Conservation (phyloP, 2,113 vertebrate species). For the Phalacrocorax aristotelis region DNA sequence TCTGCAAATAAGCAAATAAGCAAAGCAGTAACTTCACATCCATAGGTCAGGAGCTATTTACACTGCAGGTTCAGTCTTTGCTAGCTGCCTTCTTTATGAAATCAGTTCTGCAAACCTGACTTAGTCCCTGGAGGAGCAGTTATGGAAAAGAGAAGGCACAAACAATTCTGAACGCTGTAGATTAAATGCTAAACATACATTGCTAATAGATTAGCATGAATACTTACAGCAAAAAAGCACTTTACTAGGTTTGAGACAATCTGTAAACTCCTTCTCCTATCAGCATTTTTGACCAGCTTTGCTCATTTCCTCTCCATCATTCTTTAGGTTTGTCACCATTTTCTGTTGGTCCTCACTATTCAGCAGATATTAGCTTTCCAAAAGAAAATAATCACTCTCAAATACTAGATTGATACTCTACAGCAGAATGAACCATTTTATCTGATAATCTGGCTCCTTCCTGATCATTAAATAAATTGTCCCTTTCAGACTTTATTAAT, state of each 20-base stretch:
- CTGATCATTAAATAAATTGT: not conserved
- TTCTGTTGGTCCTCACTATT: not conserved
- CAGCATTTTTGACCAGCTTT: not conserved
- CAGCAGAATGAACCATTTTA: not conserved
- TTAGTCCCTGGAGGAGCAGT: not conserved
- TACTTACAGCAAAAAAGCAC: not conserved
- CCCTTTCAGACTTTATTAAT: not conserved
- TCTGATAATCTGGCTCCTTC: not conserved
- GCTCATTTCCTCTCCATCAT: not conserved
- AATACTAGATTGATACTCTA: not conserved
- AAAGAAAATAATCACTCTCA: not conserved
- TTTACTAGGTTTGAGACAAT: not conserved
- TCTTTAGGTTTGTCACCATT: not conserved
- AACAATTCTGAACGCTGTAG: not conserved
- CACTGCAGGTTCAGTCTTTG: not conserved
- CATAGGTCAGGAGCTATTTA: not conserved
- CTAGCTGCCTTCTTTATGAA: not conserved
- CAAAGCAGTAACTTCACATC: not conserved
- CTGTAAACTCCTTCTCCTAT: not conserved
- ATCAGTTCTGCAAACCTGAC: not conserved
- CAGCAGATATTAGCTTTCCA: not conserved
- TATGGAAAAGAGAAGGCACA: not conserved
- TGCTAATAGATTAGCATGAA: not conserved
- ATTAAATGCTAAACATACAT: not conserved
- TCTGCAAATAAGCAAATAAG: not conserved